Evolutionary conservation across 2,888 invertebrate species (phyloP).

Genomic region (Plebejus anna): DNA sequence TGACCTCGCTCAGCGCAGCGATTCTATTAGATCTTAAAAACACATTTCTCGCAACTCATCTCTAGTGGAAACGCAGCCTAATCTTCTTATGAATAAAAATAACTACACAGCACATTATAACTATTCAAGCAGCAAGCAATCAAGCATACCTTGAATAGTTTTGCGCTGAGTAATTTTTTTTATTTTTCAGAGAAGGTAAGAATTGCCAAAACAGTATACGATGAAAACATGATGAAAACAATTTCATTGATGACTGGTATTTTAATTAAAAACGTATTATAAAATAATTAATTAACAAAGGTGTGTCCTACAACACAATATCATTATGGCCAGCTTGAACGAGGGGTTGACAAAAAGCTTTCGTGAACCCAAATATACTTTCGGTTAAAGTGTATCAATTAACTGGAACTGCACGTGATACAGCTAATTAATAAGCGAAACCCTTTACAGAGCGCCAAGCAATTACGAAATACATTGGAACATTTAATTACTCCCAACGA

Average conservation of each 20-base stretch:
- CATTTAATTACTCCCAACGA: slow-evolving; percentile 11
- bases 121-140: too few relatives aligned
- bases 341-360: background rate
- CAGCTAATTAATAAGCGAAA: slow-evolving; percentile 10
- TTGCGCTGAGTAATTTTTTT: too few relatives aligned
- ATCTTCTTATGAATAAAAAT: too few relatives aligned
- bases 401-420: slow-evolving; percentile 12
- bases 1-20: too few relatives aligned
- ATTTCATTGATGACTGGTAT: background rate
- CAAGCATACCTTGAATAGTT: too few relatives aligned
- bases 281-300: background rate
- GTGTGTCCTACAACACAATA: background rate
- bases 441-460: slow-evolving; percentile 31
- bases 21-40: too few relatives aligned
- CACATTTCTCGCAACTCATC: too few relatives aligned
- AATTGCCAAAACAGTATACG: background rate
- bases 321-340: background rate
- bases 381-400: slow-evolving; percentile 2
- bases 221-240: background rate
- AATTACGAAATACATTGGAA: slow-evolving; percentile 14
- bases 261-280: background rate
- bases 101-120: too few relatives aligned
- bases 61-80: too few relatives aligned
- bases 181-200: too few relatives aligned
- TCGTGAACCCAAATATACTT: background rate